Conservation (phyloP, 2,113 vertebrate genomes). For the Gopherus evgoodei region DNA sequence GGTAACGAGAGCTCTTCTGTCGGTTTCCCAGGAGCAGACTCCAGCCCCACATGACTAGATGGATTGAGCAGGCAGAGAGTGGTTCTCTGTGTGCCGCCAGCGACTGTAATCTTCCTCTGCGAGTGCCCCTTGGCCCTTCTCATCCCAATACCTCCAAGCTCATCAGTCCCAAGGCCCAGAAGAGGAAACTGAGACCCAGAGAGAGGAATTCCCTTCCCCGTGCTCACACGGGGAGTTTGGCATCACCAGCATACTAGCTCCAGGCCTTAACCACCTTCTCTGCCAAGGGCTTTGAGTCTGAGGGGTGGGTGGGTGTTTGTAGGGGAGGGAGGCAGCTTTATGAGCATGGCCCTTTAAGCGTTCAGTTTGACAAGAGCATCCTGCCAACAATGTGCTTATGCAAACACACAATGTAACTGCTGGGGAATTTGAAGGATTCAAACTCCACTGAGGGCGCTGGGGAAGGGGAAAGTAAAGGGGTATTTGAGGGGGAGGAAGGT, state of each 20-base stretch:
- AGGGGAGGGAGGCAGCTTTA: accelerated
- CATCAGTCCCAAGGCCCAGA: not conserved
- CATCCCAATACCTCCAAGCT: not conserved
- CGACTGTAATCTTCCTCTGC: not conserved
- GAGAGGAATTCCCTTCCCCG: too few relatives aligned
- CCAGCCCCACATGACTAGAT: not conserved
- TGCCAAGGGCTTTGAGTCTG: not conserved
- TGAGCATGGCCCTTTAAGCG: slow-evolving; percentile 29
- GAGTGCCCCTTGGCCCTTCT: not conserved
- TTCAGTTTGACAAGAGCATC: not conserved
- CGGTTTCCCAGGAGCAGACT: not conserved
- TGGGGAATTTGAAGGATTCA: slow-evolving; percentile 56
- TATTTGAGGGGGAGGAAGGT: not conserved
- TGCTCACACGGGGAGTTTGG: not conserved
- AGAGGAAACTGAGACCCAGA: not conserved
- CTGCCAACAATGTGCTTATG: not conserved
- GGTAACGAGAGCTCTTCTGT: not conserved
- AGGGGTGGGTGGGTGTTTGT: too few relatives aligned
- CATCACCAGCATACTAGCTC: not conserved
- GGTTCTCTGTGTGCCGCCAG: too few relatives aligned
- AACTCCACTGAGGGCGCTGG: not conserved
- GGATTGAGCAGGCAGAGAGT: not conserved
- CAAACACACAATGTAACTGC: slow-evolving; percentile 41
- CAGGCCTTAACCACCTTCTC: not conserved
- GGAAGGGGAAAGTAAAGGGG: not conserved